Evolutionary conservation across 2,888 invertebrate species (phyloP).

Genomic region (Zaprionus bogoriensis): DNA sequence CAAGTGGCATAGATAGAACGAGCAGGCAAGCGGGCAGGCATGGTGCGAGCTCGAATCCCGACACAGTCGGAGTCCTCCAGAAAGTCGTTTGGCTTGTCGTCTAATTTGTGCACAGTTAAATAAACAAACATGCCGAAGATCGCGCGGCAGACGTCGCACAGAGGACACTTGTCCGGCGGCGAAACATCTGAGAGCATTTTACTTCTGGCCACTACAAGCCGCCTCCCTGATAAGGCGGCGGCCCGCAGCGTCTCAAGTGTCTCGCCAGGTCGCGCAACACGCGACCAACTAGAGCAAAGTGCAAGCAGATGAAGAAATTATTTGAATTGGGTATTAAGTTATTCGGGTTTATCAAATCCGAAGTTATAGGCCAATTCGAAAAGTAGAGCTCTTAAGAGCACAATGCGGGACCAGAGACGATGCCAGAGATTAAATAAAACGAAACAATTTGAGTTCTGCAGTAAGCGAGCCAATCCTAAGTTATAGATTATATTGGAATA

Average conservation of each 20-base stretch:
- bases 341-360: neutral
- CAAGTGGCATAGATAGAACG: conserved; percentile 69
- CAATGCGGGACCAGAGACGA: too few species aligned
- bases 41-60: neutral
- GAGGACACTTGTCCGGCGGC: conserved; percentile 63
- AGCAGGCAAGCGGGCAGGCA: neutral
- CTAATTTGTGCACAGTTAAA: conserved; percentile 78
- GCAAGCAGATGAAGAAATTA: neutral
- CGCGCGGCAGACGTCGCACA: too few species aligned
- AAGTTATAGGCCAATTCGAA: neutral
- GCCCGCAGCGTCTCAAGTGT: conserved; percentile 34
- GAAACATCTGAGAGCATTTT: conserved; percentile 46
- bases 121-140: conserved; percentile 67
- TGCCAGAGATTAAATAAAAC: too few species aligned
- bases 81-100: conserved; percentile 40
- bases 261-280: conserved; percentile 26
- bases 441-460: too few species aligned
- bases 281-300: conserved; percentile 22
- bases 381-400: neutral
- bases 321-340: conserved; percentile 12
- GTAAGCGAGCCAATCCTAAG: too few species aligned
- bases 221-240: conserved; percentile 39
- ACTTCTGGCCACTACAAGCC: conserved; percentile 40
- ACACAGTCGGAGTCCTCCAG: neutral
- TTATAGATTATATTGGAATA: too few species aligned